These are phyloP conservation scores for Drosophila cracens DNA, from an alignment of 2,888 invertebrate species.

Conservation along the genomic window DNA sequence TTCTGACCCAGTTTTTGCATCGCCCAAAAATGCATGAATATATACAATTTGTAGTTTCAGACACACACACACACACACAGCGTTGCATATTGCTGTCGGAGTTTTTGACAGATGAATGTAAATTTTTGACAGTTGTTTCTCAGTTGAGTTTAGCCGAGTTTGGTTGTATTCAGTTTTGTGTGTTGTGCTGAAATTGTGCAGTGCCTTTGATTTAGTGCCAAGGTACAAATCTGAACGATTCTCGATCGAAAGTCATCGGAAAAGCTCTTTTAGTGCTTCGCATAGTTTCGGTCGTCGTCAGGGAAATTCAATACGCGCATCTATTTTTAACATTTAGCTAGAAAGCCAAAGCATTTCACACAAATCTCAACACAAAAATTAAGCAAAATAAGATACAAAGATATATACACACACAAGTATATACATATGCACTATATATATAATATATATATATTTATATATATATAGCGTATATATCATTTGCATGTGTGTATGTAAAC, in stretches of 20 bases:
- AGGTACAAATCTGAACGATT: slow-evolving; percentile 49
- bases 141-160: slow-evolving; percentile 20
- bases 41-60: slow-evolving; percentile 28
- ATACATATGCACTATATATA: not conserved
- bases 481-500: slow-evolving; percentile 3
- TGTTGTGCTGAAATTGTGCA: slow-evolving; percentile 10
- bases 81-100: slow-evolving; percentile 14
- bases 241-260: slow-evolving; percentile 23
- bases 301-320: slow-evolving; percentile 80
- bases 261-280: slow-evolving; percentile 46
- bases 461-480: slow-evolving; percentile 1
- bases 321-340: slow-evolving; percentile 77
- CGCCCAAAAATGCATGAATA: slow-evolving; percentile 3
- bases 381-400: slow-evolving; percentile 27
- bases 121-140: slow-evolving; percentile 34
- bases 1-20: slow-evolving; percentile 35
- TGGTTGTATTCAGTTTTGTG: slow-evolving; percentile 5
- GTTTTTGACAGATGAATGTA: slow-evolving; percentile 43
- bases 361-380: slow-evolving; percentile 57
- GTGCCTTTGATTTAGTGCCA: slow-evolving; percentile 72
- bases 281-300: slow-evolving; percentile 40
- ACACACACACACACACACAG: slow-evolving; percentile 16
- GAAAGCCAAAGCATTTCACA: slow-evolving; percentile 48
- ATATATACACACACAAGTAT: not conserved
- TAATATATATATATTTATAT: not conserved